Conservation (phyloP, 2,888 invertebrate species). For the Dryadula phaetusa region DNA sequence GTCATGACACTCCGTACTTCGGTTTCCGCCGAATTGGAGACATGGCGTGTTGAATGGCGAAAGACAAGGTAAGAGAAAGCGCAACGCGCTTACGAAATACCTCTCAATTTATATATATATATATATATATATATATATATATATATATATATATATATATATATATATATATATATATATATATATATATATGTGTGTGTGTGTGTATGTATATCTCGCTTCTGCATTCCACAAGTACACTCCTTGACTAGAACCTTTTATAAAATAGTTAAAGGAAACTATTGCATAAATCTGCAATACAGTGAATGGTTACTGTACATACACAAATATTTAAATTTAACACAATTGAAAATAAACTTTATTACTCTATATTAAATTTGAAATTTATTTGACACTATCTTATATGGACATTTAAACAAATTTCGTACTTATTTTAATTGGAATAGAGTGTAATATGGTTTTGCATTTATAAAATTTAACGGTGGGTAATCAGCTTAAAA, state of each 20-base stretch:
- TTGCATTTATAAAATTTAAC: background rate
- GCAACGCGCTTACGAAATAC: no score
- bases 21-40: no score
- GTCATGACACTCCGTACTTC: no score
- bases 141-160: no score
- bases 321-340: constrained; percentile 7
- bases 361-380: background rate
- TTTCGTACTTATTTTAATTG: background rate
- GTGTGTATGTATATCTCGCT: no score
- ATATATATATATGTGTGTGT: no score
- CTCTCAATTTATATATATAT: no score
- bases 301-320: constrained; percentile 34
- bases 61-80: no score
- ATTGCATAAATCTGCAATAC: constrained; percentile 46
- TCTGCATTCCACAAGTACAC: constrained; percentile 23
- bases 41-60: no score
- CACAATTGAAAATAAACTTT: constrained; percentile 19
- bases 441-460: constrained; percentile 2
- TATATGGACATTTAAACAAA: constrained; percentile 7
- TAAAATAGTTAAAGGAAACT: constrained; percentile 43
- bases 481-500: constrained; percentile 44
- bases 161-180: no score
- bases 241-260: constrained; percentile 41
- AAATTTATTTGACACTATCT: constrained; percentile 7
- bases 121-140: no score